Conservation (phyloP, 2,113 vertebrate genomes). For the Cephalopterus ornatus region DNA sequence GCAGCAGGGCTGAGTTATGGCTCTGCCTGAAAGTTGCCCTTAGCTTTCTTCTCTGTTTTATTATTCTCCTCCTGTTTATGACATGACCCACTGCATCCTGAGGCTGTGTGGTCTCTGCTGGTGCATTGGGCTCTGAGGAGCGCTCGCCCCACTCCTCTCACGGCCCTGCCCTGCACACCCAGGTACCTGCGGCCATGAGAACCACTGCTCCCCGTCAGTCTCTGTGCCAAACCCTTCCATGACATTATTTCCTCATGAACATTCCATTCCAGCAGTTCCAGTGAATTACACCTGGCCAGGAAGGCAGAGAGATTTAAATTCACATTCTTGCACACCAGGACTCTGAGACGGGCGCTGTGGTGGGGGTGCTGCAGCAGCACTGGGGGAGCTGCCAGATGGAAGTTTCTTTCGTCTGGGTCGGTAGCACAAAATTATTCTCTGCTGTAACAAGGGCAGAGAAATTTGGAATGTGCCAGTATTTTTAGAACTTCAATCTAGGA, state of each 20-base stretch:
- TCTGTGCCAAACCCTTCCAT: neutral
- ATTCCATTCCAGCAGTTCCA: neutral
- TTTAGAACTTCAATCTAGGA: neutral
- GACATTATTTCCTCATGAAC: neutral
- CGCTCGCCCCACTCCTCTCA: fast-evolving
- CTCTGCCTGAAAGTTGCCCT: neutral
- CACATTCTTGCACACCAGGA: fast-evolving
- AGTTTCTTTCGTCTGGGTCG: neutral
- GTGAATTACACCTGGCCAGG: neutral
- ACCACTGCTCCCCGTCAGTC: neutral
- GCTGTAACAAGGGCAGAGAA: conserved; percentile 5
- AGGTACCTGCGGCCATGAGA: neutral
- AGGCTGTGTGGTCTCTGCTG: neutral
- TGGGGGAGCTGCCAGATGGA: neutral
- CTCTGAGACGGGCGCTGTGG: neutral
- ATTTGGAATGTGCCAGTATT: conserved; percentile 11
- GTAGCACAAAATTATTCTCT: neutral
- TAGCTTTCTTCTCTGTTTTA: neutral
- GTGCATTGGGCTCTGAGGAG: fast-evolving
- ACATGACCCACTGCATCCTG: fast-evolving
- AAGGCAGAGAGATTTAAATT: neutral
- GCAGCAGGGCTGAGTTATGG: neutral
- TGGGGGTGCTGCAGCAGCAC: neutral
- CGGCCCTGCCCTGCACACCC: neutral
- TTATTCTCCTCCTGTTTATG: neutral